Evolutionary conservation across 2,113 vertebrate genomes (phyloP), one percentile per base, ranked within the genome.

Genomic region (Colistium nudipinnis): DNA sequence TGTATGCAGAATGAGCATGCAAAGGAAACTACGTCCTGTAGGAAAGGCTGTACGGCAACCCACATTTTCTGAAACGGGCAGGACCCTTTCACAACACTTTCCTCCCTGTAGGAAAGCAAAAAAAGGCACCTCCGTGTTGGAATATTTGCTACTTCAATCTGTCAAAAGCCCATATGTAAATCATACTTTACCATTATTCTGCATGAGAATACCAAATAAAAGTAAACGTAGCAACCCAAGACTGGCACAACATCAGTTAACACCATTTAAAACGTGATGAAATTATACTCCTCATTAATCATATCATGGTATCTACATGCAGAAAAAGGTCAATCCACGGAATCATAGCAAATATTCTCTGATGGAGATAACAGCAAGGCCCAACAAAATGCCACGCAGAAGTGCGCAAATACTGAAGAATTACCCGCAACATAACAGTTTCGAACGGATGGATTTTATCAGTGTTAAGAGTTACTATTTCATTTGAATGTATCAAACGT

Each of bases 131-230:
- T 48, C 47, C 64, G 65, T 69, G 45, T 56, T 61, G 22, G 80
- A 75, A 78, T 68, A 49, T 65, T 81, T 80, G 68, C 3, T 19
- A 44, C 55, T 82, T 66, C 59, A 66, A 68, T 85, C 53, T 82
- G 62, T 74, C 73, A 80, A 77, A 85, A 80, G 36, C 62, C 38
- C 31, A 36, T n/a, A n/a, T n/a, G n/a, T n/a, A 62, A 53, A 59
- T 78, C 69, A 61, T 8, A 49, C 62, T 39, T 33, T 33, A 47
- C 33, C 17, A 67, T n/a, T 31, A 7, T 41, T 53, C 12, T 48
- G 65, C 43, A 69, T 45, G 62, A 78, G 24, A 79, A 70, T 17
- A 64, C n/a, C n/a, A 9, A 76, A 67, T 22, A 41, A 31, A 25
- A 44, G 47, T 53, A 48, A 73, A 59, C 39, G 48, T 56, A 84